Evolutionary conservation across 2,888 invertebrate species (phyloP), one percentile per base, ranked within the genome.

Genomic region (Tipula unca): DNA sequence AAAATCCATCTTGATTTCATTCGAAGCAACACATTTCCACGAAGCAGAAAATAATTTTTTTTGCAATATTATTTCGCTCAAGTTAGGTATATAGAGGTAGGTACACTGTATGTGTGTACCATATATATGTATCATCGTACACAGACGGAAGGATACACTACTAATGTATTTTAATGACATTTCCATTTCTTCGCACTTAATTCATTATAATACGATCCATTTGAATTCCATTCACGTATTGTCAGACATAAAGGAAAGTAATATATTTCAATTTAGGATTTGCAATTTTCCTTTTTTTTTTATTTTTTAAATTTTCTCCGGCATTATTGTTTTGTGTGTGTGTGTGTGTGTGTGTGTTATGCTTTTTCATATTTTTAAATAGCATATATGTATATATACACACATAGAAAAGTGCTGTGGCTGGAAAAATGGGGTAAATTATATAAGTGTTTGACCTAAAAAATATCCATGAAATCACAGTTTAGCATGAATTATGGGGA

Each of bases 161-260:
- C 69, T 69, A 69, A 69, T 25, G 48, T 48, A 20, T 48, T 48
- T 48, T 48, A 48, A 48, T 69, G 69, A 20, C 69, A 69, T 69
- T 69, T 69, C 69, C 69, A 69, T 69, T 69, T 48, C 48, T 48
- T 25, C 69, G 13, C 69, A 69, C 69, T 69, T 69, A 69, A 69
- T 69, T 69, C 69, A 69, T 69, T 69, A 69, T 69, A 69, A 69
- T 69, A 69, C 69, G 25, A 69, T 69, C 69, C 69, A 69, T 69
- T 69, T 69, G 25, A 25, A 69, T 69, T 69, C 69, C n/a, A 69
- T 69, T 69, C 69, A 69, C 69, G 69, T 69, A 69, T 25, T 25
- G 69, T 69, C 69, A 69, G 69, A 69, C 69, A 69, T 69, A 69
- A 69, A 69, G 69, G 10, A 69, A 69, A 25, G 25, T 69, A 69